Evolutionary conservation across 2,888 invertebrate species (phyloP).

Genomic region (Digitonthophagus gazella): DNA sequence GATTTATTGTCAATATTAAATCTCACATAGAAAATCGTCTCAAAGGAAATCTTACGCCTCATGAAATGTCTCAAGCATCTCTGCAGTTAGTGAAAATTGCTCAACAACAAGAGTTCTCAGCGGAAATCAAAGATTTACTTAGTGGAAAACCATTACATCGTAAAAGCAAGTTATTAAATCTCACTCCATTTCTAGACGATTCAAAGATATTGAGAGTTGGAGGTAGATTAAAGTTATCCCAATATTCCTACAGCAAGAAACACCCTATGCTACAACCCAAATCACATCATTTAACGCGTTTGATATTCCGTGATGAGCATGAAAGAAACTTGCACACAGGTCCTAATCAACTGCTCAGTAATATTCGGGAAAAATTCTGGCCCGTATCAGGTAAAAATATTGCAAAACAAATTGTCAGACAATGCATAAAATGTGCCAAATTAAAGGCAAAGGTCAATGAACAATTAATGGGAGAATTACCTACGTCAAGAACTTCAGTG

Average conservation of each 20-base stretch:
- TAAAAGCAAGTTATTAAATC: slow-evolving; percentile 20
- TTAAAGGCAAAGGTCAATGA: slow-evolving; percentile 9
- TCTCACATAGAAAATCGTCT: too few relatives aligned
- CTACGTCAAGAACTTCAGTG: slow-evolving; percentile 1
- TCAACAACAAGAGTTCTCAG: too few relatives aligned
- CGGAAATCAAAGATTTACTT: too few relatives aligned
- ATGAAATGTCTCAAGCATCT: too few relatives aligned
- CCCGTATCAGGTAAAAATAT: slow-evolving; percentile 28
- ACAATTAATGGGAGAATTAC: slow-evolving; percentile 23
- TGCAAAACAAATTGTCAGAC: slow-evolving; percentile 26
- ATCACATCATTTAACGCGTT: slow-evolving; percentile 28
- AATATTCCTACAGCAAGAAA: slow-evolving; percentile 25
- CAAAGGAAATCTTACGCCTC: too few relatives aligned
- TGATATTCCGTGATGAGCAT: slow-evolving; percentile 30
- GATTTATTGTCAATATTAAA: too few relatives aligned
- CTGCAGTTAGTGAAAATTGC: too few relatives aligned
- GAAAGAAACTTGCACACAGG: slow-evolving; percentile 26
- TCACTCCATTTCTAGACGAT: slow-evolving; percentile 30
- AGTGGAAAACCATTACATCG: too few relatives aligned
- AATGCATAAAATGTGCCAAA: slow-evolving; percentile 26
- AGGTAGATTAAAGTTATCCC: slow-evolving; percentile 25
- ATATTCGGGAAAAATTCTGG: slow-evolving; percentile 30
- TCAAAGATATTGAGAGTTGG: slow-evolving; percentile 30
- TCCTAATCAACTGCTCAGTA: slow-evolving; percentile 21
- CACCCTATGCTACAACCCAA: slow-evolving; percentile 28